Conservation (phyloP, 2,888 invertebrate species). For the Branchellion lobata region DNA sequence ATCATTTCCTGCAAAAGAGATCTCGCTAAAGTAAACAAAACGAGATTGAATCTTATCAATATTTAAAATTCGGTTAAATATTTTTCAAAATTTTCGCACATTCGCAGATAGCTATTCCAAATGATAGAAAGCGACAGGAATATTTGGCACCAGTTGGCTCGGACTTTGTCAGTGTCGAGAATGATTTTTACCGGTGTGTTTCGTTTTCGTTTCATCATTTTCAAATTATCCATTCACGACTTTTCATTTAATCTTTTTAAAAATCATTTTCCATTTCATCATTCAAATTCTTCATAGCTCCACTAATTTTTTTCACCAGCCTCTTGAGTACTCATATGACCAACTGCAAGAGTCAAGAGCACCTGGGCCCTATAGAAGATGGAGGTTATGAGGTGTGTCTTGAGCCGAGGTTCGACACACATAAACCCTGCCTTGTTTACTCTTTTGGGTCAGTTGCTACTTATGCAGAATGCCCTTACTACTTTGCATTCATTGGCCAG, state of each 20-base stretch:
- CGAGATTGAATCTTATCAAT: too few species aligned
- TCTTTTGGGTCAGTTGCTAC: conserved; percentile 56
- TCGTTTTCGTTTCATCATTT: conserved; percentile 37
- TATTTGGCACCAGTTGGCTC: conserved; percentile 46
- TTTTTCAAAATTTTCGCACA: too few species aligned
- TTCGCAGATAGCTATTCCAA: conserved; percentile 50
- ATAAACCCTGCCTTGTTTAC: conserved; percentile 57
- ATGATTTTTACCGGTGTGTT: conserved; percentile 50
- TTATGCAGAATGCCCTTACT: too few species aligned
- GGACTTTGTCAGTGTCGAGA: conserved; percentile 47
- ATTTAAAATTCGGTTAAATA: too few species aligned
- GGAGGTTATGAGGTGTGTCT: conserved; percentile 61
- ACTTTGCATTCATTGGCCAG: too few species aligned
- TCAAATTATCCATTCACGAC: not conserved
- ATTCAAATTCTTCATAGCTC: not conserved
- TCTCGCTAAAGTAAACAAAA: not conserved
- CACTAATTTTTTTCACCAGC: conserved; percentile 34
- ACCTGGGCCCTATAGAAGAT: conserved; percentile 57
- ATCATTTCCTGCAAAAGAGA: not conserved
- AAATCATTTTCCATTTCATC: conserved; percentile 35
- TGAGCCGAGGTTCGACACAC: conserved; percentile 55
- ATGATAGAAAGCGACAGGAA: conserved; percentile 40
- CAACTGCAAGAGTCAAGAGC: conserved; percentile 50
- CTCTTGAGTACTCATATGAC: conserved; percentile 44
- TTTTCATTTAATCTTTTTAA: not conserved